Conservation (phyloP, 2,888 invertebrate genomes). For the Agrochola lychnidis region DNA sequence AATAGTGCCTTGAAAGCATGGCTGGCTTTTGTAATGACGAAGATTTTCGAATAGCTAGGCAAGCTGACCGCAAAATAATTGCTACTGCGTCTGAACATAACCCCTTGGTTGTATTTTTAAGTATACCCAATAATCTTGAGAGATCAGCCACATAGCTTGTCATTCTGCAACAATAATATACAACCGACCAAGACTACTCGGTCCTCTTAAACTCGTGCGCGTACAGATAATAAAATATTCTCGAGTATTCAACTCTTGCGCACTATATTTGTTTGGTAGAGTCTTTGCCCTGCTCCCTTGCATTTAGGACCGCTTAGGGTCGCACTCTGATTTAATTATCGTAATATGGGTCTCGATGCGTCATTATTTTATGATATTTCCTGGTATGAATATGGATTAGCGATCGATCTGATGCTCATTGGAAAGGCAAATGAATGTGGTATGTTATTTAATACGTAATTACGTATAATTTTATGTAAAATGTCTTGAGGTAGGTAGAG, state of each 20-base stretch:
- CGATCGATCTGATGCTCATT: constrained; percentile 34
- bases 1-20: background rate
- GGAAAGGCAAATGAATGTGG: constrained; percentile 27
- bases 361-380: constrained; percentile 52
- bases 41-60: too few species aligned
- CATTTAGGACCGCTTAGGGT: constrained; percentile 68
- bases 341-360: constrained; percentile 45
- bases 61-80: background rate
- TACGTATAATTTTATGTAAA: constrained; percentile 26
- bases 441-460: constrained; percentile 32
- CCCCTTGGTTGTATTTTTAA: background rate
- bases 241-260: constrained; percentile 87
- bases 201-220: constrained; percentile 58
- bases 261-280: constrained; percentile 83
- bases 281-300: constrained; percentile 76
- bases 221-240: constrained; percentile 86
- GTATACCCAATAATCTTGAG: background rate
- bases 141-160: background rate
- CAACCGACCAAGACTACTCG: constrained; percentile 65
- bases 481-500: constrained; percentile 38
- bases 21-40: background rate
- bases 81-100: background rate
- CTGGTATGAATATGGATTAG: constrained; percentile 52
- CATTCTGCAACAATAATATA: constrained; percentile 28
- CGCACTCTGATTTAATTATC: constrained; percentile 64